Evolutionary conservation across 2,797 vertebrate genomes (phyloP).

Genomic region (Chelmon rostratus): DNA sequence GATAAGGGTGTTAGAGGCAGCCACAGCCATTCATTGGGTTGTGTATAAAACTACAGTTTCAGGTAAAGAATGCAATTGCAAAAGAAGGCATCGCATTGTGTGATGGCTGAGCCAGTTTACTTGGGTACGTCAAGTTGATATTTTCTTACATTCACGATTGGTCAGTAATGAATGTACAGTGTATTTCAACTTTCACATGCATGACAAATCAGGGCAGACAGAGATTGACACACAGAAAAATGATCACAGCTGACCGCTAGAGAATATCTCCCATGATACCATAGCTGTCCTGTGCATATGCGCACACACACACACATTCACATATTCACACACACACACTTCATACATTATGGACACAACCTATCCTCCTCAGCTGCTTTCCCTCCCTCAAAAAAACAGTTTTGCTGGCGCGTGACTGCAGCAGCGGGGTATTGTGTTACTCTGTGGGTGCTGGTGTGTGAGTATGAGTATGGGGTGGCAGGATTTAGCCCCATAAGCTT

Average conservation of each 20-base stretch:
- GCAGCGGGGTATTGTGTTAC: constrained; percentile 62
- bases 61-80: not conserved
- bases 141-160: not conserved
- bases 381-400: constrained; percentile 30
- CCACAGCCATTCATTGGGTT: not conserved
- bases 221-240: constrained; percentile 46
- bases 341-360: constrained; percentile 35
- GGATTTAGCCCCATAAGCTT: constrained; percentile 63
- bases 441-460: constrained; percentile 31
- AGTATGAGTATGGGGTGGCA: constrained; percentile 40
- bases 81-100: not conserved
- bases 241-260: constrained; percentile 56
- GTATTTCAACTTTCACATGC: constrained; percentile 22
- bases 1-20: not conserved
- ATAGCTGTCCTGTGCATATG: constrained; percentile 13
- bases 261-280: constrained; percentile 47
- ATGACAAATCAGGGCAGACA: constrained; percentile 30
- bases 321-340: constrained; percentile 17
- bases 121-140: not conserved
- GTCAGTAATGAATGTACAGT: not conserved
- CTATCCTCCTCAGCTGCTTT: constrained; percentile 66
- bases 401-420: constrained; percentile 36
- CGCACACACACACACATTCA: not conserved
- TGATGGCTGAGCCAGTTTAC: not conserved
- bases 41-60: not conserved